Evolutionary conservation across 2,888 invertebrate genomes (phyloP), one percentile per base, ranked within the genome.

Genomic region (Tetranychus piercei): DNA sequence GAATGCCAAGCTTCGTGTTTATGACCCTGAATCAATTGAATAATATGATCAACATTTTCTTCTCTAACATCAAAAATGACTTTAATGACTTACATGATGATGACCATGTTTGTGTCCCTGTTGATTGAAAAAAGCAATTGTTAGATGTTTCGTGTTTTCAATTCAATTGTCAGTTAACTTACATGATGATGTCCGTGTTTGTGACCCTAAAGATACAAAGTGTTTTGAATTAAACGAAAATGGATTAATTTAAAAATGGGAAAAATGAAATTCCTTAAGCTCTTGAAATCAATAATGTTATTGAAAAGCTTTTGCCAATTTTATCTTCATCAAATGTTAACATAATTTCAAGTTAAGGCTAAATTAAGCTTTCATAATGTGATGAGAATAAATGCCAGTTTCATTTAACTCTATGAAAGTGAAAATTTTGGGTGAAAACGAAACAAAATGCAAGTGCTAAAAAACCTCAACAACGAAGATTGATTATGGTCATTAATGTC

Each of bases 401-500:
- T 34, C 34, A 34, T 34, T 34, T 34, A 34, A 34, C 34, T 55
- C 55, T 9, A 55, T 11, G 55, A 55, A 55, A 55, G 55, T 55
- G 55, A 55, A 55, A 15, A 55, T 55, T 55, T 9, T 15, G 15
- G 15, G 55, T 15, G 55, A 55, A 55, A 55, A 15, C 11, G 55
- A 55, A 55, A 6, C 9, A 15, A 15, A 55, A 15, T 15, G 55
- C 34, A 55, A 55, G 55, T 15, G 55, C 9, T 15, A 55, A 55
- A 55, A 55, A 55, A 55, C 11, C 11, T 55, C 15, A 55, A 55
- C 55, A 55, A 9, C 9, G 55, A 55, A 55, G 55, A 55, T 55
- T 55, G 55, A 55, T 55, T 55, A 55, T 55, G 55, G 55, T 55
- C 55, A 55, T 55, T 55, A 55, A 55, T 55, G 55, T 55, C 55